Evolutionary conservation across 2,113 vertebrate species (phyloP).

Genomic region (Callopanchax toddi): DNA sequence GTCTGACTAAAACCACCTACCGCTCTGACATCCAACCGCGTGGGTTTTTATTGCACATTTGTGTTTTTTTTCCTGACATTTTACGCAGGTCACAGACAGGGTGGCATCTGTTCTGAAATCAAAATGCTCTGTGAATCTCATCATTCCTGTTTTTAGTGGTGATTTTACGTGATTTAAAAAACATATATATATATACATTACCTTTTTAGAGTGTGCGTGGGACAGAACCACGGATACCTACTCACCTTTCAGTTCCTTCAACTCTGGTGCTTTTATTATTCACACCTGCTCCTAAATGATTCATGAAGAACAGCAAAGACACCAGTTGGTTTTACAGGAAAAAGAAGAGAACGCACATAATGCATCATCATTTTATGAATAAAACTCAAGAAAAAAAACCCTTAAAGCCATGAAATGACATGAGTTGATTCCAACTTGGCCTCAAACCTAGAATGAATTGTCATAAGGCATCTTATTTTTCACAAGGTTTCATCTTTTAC

Average conservation of each 20-base stretch:
- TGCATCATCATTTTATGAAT: too few relatives aligned
- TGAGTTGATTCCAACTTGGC: too few relatives aligned
- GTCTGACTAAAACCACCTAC: neutral
- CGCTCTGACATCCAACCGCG: neutral
- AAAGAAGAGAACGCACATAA: neutral
- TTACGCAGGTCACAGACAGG: too few relatives aligned
- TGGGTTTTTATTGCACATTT: neutral
- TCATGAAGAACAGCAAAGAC: constrained; percentile 10
- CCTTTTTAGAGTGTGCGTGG: constrained; percentile 33
- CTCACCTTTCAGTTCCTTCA: neutral
- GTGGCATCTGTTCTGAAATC: too few relatives aligned
- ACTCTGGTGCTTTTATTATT: too few relatives aligned
- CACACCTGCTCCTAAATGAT: constrained; percentile 20
- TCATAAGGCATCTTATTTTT: neutral
- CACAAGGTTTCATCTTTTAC: neutral
- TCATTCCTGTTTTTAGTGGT: constrained; percentile 11
- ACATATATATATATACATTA: constrained; percentile 41
- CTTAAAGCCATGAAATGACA: too few relatives aligned
- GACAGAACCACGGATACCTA: constrained; percentile 48
- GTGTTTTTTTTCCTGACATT: neutral
- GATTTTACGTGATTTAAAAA: constrained; percentile 19
- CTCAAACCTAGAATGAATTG: neutral
- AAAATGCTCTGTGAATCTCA: too few relatives aligned
- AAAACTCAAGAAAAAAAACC: too few relatives aligned
- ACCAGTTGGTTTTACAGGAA: constrained; percentile 27